Percentiles rank a stretch among this genome's conserved stretches.
These are phyloP conservation scores for Rhincodon typus DNA, from an alignment of 2,797 vertebrate species.

Conservation along the genomic window DNA sequence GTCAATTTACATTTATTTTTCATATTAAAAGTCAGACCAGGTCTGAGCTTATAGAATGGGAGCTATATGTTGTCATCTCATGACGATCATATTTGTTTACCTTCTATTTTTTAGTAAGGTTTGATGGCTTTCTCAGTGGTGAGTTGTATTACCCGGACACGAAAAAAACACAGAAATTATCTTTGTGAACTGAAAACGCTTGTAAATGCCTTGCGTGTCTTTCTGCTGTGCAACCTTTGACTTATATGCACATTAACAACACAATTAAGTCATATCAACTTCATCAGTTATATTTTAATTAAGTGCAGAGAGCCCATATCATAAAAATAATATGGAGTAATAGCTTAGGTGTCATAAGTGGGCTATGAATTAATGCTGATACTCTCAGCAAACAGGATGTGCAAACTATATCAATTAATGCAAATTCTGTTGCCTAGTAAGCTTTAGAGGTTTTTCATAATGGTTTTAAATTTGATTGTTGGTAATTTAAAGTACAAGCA, in stretches of 20 bases:
- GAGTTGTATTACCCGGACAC: too few species aligned
- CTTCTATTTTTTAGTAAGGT: neutral
- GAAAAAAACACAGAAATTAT: too few species aligned
- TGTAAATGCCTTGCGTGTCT: neutral
- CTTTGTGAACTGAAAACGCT: neutral
- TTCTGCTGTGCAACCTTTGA: neutral
- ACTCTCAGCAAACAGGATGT: neutral
- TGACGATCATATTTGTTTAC: neutral
- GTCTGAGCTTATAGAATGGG: neutral
- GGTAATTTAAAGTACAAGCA: too few species aligned
- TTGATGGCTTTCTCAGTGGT: neutral
- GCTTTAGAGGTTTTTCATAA: neutral
- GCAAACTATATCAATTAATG: neutral
- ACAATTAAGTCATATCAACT: too few species aligned
- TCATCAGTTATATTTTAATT: constrained; percentile 15
- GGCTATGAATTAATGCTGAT: neutral
- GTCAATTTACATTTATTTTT: neutral
- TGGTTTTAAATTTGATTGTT: neutral
- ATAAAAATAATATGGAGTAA: neutral
- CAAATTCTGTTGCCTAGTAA: neutral
- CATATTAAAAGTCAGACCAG: neutral
- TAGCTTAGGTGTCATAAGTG: neutral
- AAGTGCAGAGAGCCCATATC: neutral
- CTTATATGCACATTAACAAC: neutral
- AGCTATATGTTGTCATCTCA: too few species aligned